Base-by-base conservation (phyloP, 1,140 invertebrate species). In the Caenorhabditis tropicalis region DNA sequence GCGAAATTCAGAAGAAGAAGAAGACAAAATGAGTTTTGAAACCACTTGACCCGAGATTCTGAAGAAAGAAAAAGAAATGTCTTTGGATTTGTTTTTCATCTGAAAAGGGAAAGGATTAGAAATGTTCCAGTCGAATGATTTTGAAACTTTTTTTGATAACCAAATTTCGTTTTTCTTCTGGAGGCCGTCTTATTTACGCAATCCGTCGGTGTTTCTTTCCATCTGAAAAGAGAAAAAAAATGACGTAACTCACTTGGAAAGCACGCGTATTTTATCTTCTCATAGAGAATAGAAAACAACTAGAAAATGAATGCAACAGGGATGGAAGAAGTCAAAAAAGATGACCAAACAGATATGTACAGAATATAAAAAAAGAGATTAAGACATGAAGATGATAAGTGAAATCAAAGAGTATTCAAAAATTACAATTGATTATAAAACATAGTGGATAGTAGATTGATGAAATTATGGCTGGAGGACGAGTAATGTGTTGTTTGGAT, bases 391-490 rank as follows among this genome's bases (percentile, higher is more conserved):
- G n/a, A 79, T 79, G 43, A 48, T 39, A 48, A 7, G 27, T 24
- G n/a, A 21, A 79, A 79, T 21, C 15, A 16, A 24, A 43, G 36
- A 24, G 27, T 10, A 79, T 9, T 7, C 5, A 81, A 19, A 51
- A 36, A 31, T 51, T 48, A n/a, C 46, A 39, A 21, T 51, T 39
- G 33, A 12, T 24, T 1, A 33, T 27, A 53, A 81, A 81, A 51
- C 12, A 21, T 33, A 3, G 19, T 39, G 19, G 4, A 51, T 19
- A 51, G 9, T 7, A 46, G 12, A 19, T 33, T 12, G 9, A 10
- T 9, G n/a, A n/a, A 51, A 53, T 51, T 51, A 81, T 51, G 79
- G 79, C 46, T 49, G 79, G 16, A 81, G 79, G 21, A 36, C 49
- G 16, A 81, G 46, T 27, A 81, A 39, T 3, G 79, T 31, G 36